Percentiles rank a stretch among this genome's conserved stretches.
phyloP scores from a whole-genome alignment of 2,888 invertebrate species.

The Papilio gigon region DNA sequence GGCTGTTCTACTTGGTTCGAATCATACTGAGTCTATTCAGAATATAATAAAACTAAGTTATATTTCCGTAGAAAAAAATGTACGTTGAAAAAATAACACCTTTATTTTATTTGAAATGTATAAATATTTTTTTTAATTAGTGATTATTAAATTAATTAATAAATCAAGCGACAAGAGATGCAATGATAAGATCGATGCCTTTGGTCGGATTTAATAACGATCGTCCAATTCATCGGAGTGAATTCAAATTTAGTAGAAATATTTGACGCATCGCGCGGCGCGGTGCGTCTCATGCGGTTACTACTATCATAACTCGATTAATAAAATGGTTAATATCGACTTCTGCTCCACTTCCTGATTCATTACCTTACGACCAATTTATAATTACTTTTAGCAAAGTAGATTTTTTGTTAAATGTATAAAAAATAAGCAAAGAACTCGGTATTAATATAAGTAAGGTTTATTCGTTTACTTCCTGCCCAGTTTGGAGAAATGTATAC shows the following conservation, averaged over 20 bases:
- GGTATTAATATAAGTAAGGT: too few relatives aligned
- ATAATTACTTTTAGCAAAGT: too few relatives aligned
- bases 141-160: too few relatives aligned
- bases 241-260: conserved; percentile 29
- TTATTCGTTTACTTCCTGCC: too few relatives aligned
- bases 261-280: conserved; percentile 16
- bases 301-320: conserved; percentile 14
- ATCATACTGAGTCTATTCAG: too few relatives aligned
- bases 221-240: conserved; percentile 2
- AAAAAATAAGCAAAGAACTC: not conserved
- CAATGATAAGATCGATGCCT: not conserved
- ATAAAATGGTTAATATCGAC: not conserved
- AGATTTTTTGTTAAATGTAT: not conserved
- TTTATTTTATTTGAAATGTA: too few relatives aligned
- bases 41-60: too few relatives aligned
- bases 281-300: conserved; percentile 4
- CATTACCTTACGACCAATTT: not conserved
- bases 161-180: too few relatives aligned
- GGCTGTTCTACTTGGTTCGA: too few relatives aligned
- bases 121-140: not conserved
- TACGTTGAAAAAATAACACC: too few relatives aligned
- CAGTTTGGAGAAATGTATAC: too few relatives aligned
- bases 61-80: too few relatives aligned
- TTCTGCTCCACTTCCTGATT: not conserved
- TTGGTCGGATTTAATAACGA: not conserved